Evolutionary conservation across 92 coral and sea anemone species (phyloP).

Genomic region (Galaxea fascicularis): DNA sequence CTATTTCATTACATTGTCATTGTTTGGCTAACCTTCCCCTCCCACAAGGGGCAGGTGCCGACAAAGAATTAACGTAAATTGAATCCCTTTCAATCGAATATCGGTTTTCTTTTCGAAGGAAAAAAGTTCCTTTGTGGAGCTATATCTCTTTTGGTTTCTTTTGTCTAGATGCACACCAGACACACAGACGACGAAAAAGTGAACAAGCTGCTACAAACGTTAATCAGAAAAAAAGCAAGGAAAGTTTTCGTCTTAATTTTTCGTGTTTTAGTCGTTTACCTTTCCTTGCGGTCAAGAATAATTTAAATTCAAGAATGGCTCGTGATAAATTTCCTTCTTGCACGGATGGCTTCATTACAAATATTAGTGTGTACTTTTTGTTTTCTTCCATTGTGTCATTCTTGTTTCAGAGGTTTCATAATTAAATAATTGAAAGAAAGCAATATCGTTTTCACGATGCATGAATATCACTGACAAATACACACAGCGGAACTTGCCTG

Average conservation of each 20-base stretch:
- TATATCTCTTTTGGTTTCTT: conserved; percentile 18
- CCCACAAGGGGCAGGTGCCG: conserved; percentile 27
- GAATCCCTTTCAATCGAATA: conserved; percentile 43
- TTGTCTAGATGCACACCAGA: conserved; percentile 20
- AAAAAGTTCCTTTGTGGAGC: conserved; percentile 9
- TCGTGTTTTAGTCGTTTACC: too few species aligned
- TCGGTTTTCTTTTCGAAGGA: conserved; percentile 17
- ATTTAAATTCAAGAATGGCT: background rate
- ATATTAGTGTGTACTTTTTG: conserved; percentile 11
- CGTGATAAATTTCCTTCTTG: background rate
- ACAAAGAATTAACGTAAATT: background rate
- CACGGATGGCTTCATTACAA: background rate
- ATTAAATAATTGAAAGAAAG: conserved; percentile 1
- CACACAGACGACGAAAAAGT: background rate
- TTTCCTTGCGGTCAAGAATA: too few species aligned
- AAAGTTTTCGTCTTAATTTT: too few species aligned
- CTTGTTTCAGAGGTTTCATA: background rate
- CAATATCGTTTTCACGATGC: conserved; percentile 19
- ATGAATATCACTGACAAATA: conserved; percentile 22
- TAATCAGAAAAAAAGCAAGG: background rate
- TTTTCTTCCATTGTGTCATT: background rate
- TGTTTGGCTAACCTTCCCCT: conserved; percentile 55
- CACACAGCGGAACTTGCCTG: background rate
- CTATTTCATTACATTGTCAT: conserved; percentile 50
- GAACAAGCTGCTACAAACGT: background rate